Evolutionary conservation across 53 echinoderm and acorn worm genomes (phyloP).

Genomic region (Antedon mediterranea): DNA sequence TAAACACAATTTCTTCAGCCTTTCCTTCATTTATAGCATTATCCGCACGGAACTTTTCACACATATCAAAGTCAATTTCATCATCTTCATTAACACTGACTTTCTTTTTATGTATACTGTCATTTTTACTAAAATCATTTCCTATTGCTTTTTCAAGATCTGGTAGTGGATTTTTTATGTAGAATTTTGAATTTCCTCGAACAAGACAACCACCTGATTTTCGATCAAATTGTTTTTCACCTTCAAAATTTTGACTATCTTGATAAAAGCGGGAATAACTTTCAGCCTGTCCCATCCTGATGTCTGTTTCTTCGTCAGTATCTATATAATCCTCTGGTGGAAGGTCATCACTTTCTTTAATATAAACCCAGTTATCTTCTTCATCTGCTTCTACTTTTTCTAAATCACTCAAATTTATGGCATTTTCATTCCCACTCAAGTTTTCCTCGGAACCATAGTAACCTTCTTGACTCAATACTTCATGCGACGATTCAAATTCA

Average conservation of each 20-base stretch:
- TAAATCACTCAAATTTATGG: background rate
- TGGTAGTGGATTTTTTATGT: background rate
- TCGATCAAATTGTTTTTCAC: background rate
- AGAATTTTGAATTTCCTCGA: background rate
- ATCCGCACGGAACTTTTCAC: background rate
- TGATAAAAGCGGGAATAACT: background rate
- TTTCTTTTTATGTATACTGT: background rate
- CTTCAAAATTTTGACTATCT: background rate
- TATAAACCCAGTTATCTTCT: background rate
- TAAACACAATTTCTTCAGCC: background rate
- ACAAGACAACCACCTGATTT: background rate
- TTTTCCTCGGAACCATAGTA: conserved; percentile 16
- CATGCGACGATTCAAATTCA: background rate
- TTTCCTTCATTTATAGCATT: background rate
- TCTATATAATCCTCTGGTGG: background rate
- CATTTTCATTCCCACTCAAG: background rate
- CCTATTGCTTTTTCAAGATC: background rate
- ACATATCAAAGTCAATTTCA: background rate
- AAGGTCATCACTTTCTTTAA: background rate
- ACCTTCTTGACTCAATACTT: background rate
- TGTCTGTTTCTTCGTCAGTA: background rate
- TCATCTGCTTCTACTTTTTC: background rate
- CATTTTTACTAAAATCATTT: background rate
- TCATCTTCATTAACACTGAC: background rate
- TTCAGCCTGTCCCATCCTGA: background rate